Percentiles rank a stretch among this genome's conserved stretches.
These are phyloP conservation scores for Columbina picui DNA, from an alignment of 2,113 vertebrate genomes.

Conservation along the genomic window DNA sequence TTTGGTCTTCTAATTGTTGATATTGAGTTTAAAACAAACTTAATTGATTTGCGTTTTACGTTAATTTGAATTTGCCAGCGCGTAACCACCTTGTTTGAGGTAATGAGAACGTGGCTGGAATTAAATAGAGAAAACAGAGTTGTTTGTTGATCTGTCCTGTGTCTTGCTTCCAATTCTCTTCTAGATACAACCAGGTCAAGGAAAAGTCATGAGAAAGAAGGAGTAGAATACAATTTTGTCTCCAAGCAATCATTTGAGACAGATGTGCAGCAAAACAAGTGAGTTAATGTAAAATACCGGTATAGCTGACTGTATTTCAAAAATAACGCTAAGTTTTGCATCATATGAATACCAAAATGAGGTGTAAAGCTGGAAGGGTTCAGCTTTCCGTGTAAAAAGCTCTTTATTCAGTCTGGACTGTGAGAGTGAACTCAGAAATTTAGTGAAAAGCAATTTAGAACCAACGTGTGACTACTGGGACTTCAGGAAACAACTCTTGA, in stretches of 20 bases:
- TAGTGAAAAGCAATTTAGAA: not conserved
- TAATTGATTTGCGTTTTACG: not conserved
- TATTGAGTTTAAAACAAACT: not conserved
- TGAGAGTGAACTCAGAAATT: not conserved
- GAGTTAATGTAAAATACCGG: conserved; percentile 7
- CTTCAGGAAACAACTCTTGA: not conserved
- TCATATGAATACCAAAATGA: not conserved
- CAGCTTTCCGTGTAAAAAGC: not conserved
- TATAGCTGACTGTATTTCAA: not conserved
- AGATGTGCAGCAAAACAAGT: conserved; percentile 89
- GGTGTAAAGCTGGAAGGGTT: not conserved
- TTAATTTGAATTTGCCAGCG: not conserved
- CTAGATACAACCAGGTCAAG: conserved; percentile 90
- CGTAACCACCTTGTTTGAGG: not conserved
- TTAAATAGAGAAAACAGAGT: fast-evolving
- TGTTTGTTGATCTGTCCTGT: not conserved
- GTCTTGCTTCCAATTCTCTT: not conserved
- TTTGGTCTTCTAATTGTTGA: not conserved
- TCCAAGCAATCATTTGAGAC: conserved; percentile 89
- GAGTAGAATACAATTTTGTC: conserved; percentile 94
- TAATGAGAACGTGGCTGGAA: not conserved
- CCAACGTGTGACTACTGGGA: not conserved
- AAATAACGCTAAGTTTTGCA: not conserved
- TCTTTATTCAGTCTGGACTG: not conserved
- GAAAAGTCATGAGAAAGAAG: conserved; percentile 90